A percentile compares a stretch with the other conserved stretches of the same genome.
These are phyloP conservation scores for Mylabris sibirica DNA, from an alignment of 2,888 invertebrate species.

Conservation along the genomic window DNA sequence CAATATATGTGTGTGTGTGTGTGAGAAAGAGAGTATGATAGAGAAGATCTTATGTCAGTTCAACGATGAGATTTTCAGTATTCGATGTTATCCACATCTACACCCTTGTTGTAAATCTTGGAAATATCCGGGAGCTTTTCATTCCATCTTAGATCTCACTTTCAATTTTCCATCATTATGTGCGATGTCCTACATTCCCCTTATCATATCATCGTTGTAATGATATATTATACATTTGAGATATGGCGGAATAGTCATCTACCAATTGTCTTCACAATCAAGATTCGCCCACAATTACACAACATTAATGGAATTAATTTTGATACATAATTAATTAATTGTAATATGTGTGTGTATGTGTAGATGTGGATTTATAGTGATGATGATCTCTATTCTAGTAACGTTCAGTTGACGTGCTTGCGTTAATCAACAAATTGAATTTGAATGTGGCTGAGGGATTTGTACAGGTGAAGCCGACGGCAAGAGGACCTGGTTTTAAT, in stretches of 20 bases:
- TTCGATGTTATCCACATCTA: conserved; percentile 14
- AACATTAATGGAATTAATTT: conserved; percentile 52
- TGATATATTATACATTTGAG: background rate
- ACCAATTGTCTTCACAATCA: conserved; percentile 12
- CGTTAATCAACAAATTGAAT: conserved; percentile 54
- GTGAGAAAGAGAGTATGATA: too few relatives aligned
- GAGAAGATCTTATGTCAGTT: background rate
- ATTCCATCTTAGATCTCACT: conserved; percentile 29
- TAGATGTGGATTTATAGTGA: conserved; percentile 39
- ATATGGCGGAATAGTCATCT: background rate
- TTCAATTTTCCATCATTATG: conserved; percentile 30
- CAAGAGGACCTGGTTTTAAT: conserved; percentile 32
- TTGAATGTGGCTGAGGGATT: conserved; percentile 45
- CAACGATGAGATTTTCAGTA: conserved; percentile 16
- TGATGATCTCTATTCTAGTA: conserved; percentile 51
- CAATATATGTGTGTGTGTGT: background rate
- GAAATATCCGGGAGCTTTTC: conserved; percentile 19
- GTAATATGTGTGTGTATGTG: background rate
- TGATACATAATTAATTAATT: conserved; percentile 48
- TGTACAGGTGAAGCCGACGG: conserved; percentile 43
- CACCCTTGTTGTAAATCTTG: conserved; percentile 18
- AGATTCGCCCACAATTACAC: conserved; percentile 46
- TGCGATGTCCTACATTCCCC: background rate
- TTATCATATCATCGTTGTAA: background rate
- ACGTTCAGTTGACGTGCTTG: conserved; percentile 49